A percentile compares a stretch with the other conserved stretches of the same genome.
Conservation (phyloP, 2,888 invertebrate species). For the Tipula unca region DNA sequence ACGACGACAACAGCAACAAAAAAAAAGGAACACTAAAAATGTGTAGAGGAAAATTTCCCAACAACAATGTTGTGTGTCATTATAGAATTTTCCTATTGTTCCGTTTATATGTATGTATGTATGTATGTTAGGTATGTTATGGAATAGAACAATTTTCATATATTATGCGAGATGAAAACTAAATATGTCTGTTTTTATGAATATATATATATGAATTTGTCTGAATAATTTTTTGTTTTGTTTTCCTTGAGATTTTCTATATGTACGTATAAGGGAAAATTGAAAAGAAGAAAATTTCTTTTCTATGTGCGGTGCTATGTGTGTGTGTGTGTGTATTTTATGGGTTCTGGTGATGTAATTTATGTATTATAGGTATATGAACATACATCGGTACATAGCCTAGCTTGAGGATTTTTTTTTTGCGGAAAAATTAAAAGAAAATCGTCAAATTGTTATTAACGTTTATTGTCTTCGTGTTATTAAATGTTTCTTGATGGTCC, state of each 20-base stretch:
- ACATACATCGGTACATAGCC: not conserved
- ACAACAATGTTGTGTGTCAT: not conserved
- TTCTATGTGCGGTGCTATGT: not conserved
- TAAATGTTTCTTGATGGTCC: no score
- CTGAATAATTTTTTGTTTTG: not conserved
- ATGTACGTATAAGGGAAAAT: not conserved
- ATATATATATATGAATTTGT: slow-evolving; percentile 1
- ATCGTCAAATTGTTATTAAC: not conserved
- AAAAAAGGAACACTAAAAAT: slow-evolving; percentile 2
- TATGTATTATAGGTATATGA: not conserved
- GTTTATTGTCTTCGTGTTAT: not conserved
- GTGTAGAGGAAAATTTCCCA: not conserved
- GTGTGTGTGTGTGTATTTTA: not conserved
- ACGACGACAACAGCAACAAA: not conserved
- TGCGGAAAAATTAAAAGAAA: not conserved
- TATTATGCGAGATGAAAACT: not conserved
- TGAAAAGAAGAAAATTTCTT: not conserved
- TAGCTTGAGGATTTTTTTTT: not conserved
- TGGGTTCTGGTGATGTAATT: not conserved
- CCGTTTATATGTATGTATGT: not conserved
- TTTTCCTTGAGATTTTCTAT: not conserved
- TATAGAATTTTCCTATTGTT: not conserved
- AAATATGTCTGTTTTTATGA: not conserved
- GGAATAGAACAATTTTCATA: not conserved
- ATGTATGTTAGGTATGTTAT: not conserved